Base-by-base conservation (phyloP, 2,797 vertebrate species). In the Pteronotus mesoamericanus region DNA sequence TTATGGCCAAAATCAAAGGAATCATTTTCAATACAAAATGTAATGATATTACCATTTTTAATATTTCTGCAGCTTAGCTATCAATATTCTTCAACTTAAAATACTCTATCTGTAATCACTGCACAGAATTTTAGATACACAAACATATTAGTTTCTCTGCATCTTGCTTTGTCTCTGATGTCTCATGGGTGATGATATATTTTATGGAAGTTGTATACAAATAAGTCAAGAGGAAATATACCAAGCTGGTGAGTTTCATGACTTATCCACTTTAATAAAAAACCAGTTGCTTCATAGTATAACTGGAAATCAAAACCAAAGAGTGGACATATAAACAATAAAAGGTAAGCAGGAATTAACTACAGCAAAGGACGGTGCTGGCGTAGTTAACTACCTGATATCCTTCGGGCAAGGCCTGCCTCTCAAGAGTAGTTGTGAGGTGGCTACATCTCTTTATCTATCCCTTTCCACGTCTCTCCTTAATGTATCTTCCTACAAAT, bases 181-280 rank as follows among this genome's bases (percentile, higher is more conserved):
- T 93, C 95, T 96, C 66, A 9, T 42, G 19, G 39, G 79, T 94
- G 66, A 92, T 34, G 57, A 66, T 61, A 44, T 16, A 55, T 83
- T 94, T 93, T 86, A 95, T 12, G 93, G 79, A 96, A 90, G 37
- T 83, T 82, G 9, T 89, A 86, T 94, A 94, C 86, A 97, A 98
- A 95, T 95, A 97, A 97, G 79, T 95, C 0, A 0, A 93, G 84
- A 92, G 68, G 93, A 96, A 97, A 97, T 19, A 92, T 34, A 75
- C 89, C 69, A 96, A 94, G 95, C 78, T 95, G 86, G 59, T 95
- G 94, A 97, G 61, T 97, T 86, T 89, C 55, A 83, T 55, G 37
- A 7, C 5, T 94, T 68, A 7, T 44, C 1, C 12, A 89, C 3
- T 82, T 79, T 89, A 74, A 61, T 68, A 92, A 55, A 83, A 91